A percentile compares a stretch with the other conserved stretches of the same genome.
These are phyloP conservation scores for Nyctibius grandis DNA, from an alignment of 2,797 vertebrate species.

Conservation along the genomic window DNA sequence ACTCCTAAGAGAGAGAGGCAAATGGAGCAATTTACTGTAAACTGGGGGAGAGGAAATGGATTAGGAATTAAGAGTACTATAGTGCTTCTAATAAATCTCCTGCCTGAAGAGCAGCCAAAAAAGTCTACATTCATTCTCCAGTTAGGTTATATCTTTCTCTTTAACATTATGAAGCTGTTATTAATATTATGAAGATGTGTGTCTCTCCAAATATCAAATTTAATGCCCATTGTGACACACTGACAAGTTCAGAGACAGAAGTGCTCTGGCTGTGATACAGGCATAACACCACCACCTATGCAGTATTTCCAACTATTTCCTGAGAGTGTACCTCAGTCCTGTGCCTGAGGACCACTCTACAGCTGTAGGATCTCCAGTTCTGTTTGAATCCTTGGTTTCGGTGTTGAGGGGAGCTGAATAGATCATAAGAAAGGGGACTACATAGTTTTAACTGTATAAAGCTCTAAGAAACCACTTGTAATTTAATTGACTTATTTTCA, in stretches of 20 bases:
- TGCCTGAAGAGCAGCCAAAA: constrained; percentile 25
- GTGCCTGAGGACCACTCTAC: neutral
- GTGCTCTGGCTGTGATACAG: neutral
- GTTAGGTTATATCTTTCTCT: constrained; percentile 16
- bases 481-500: neutral
- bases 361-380: neutral
- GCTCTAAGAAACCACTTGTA: neutral
- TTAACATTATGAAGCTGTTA: constrained; percentile 17
- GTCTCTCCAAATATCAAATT: constrained; percentile 11
- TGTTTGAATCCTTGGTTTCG: neutral
- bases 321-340: neutral
- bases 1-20: neutral
- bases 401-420: neutral
- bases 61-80: neutral
- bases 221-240: neutral
- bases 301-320: neutral
- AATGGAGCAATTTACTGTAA: neutral
- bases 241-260: neutral
- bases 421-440: neutral
- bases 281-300: neutral
- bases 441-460: neutral
- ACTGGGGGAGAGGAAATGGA: neutral
- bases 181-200: neutral
- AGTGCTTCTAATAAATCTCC: constrained; percentile 21
- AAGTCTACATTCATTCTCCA: constrained; percentile 2